Percentiles rank a stretch among this genome's conserved stretches.
Conservation (phyloP, 2,888 invertebrate genomes). For the Xestoiulus laeticollis region DNA sequence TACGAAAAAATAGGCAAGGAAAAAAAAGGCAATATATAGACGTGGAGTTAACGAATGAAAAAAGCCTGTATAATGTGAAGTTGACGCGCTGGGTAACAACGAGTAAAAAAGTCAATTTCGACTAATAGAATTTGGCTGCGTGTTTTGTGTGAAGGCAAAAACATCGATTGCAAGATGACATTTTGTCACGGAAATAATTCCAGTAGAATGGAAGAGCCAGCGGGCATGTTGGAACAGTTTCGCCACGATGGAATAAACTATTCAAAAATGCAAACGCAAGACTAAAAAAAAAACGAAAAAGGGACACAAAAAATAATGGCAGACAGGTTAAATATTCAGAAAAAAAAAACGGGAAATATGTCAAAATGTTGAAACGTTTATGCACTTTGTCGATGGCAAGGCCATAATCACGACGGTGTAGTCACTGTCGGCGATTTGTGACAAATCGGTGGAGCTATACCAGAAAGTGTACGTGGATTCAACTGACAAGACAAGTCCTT, state of each 20-base stretch:
- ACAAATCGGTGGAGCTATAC: too few species aligned
- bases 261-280: slow-evolving; percentile 4
- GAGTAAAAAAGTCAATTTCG: slow-evolving; percentile 48
- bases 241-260: background rate
- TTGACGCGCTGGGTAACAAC: slow-evolving; percentile 46
- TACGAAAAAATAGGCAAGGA: background rate
- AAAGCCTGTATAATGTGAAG: slow-evolving; percentile 46
- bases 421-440: background rate
- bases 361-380: slow-evolving; percentile 20
- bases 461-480: too few species aligned
- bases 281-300: background rate
- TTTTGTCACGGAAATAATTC: slow-evolving; percentile 47
- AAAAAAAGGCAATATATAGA: slow-evolving; percentile 31
- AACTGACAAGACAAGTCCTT: too few species aligned
- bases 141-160: slow-evolving; percentile 47
- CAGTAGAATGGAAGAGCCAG: slow-evolving; percentile 4
- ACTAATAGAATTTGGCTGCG: slow-evolving; percentile 48
- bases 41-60: slow-evolving; percentile 8
- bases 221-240: slow-evolving; percentile 36
- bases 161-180: slow-evolving; percentile 46
- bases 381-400: background rate
- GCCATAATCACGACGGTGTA: background rate
- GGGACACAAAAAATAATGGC: background rate
- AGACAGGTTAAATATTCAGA: slow-evolving; percentile 40
- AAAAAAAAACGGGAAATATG: background rate